Base-by-base conservation (phyloP, 2,797 vertebrate species). In the Acanthurus leucopareius region DNA sequence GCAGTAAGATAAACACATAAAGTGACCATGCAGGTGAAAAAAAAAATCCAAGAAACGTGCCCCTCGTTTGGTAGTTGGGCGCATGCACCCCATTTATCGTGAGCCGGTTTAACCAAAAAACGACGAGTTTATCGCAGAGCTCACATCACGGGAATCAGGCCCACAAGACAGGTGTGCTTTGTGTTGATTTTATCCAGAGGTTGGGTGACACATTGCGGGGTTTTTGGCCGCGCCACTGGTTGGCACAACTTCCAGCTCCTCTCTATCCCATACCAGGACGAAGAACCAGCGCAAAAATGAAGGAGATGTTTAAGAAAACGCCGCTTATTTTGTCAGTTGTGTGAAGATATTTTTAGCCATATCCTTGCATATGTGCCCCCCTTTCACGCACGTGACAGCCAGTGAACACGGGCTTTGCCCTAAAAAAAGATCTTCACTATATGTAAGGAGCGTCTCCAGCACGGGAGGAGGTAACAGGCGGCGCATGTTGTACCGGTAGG, bases 171-270 rank as follows among this genome's bases (percentile, higher is more conserved):
- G 28, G 4, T 60, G 69, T 40, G 74, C 45, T 45, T 69, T 53
- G 8, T 49, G 53, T 0, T 10, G 28, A 7, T 54, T 42, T 51
- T 16, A 20, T 40, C 22, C 69, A 38, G 47, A 62, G 53, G 52
- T 38, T 82, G 74, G 67, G 56, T 7, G 32, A 15, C 69, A 73
- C 59, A 72, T 59, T 92, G 82, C 89, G 60, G 81, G 25, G 9
- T 19, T 86, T 83, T 74, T 40, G 47, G 7, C 62, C 49, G 65
- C 38, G 59, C 35, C 54, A 44, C 42, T 38, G 73, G 2, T 75
- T 85, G 85, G 77, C 69, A 87, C 83, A 93, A 93, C 92, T 93
- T 90, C 84, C 72, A 77, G 72, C 77, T 79, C 75, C 7, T 70
- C 83, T 79, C 60, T 75, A 90, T 91, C 88, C 88, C 86, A 64